Evolutionary conservation across 2,888 invertebrate species (phyloP).

Genomic region (Petrolisthes cinctipes): DNA sequence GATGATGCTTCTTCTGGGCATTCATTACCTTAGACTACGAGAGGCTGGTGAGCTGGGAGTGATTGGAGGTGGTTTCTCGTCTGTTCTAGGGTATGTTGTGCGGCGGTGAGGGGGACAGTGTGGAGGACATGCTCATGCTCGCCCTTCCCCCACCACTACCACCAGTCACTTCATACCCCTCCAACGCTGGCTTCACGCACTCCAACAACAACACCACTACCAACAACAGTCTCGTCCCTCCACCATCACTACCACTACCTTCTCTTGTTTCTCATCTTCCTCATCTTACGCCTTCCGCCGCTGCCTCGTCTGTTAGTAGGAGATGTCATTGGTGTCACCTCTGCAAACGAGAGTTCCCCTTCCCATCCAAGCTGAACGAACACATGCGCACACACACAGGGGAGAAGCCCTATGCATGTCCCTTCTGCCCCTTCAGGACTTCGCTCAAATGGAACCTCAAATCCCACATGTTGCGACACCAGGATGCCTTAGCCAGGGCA

Average conservation of each 20-base stretch:
- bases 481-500: slow-evolving; percentile 29
- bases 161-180: slow-evolving; percentile 4
- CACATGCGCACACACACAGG: slow-evolving; percentile 64
- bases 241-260: too few relatives aligned
- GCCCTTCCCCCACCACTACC: slow-evolving; percentile 41
- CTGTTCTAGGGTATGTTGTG: slow-evolving; percentile 52
- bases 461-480: slow-evolving; percentile 58
- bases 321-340: slow-evolving; percentile 43
- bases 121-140: slow-evolving; percentile 52
- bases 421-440: slow-evolving; percentile 56
- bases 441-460: slow-evolving; percentile 58
- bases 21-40: not conserved
- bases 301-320: slow-evolving; percentile 30
- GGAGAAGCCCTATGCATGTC: slow-evolving; percentile 61
- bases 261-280: not conserved
- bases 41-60: slow-evolving; percentile 47
- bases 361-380: slow-evolving; percentile 51
- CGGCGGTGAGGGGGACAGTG: slow-evolving; percentile 42
- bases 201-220: not conserved
- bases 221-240: slow-evolving; percentile 12
- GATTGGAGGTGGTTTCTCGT: slow-evolving; percentile 56
- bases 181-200: not conserved
- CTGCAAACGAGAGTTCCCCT: slow-evolving; percentile 52
- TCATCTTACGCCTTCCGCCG: slow-evolving; percentile 29
- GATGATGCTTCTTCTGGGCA: not conserved